These are phyloP conservation scores for Crocuta crocuta DNA, from an alignment of 2,113 vertebrate species.

Conservation along the genomic window DNA sequence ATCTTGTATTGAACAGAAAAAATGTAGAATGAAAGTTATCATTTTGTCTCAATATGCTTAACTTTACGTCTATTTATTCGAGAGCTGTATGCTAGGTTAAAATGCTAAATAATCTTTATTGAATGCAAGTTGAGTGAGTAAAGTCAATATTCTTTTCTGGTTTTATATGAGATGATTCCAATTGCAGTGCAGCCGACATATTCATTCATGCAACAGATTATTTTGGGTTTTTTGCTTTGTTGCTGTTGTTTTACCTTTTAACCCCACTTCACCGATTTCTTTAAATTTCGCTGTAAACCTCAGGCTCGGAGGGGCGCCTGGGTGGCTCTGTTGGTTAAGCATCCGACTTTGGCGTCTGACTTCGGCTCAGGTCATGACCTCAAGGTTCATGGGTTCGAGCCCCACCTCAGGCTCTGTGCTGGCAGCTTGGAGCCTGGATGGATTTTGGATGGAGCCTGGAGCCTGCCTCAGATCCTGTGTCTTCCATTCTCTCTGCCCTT, in stretches of 20 bases:
- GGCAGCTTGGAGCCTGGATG: too few relatives aligned
- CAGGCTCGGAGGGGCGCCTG: not conserved
- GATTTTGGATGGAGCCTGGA: too few relatives aligned
- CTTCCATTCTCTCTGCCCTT: too few relatives aligned
- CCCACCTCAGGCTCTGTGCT: too few relatives aligned
- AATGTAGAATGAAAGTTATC: not conserved
- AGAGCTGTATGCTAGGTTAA: not conserved
- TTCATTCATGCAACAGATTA: not conserved
- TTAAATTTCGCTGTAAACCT: slow-evolving; percentile 2
- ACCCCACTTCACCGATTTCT: not conserved
- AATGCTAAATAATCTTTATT: slow-evolving; percentile 28
- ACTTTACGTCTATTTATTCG: slow-evolving; percentile 4
- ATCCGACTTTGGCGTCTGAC: too few relatives aligned
- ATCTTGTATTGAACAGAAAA: not conserved
- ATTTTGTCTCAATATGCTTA: slow-evolving; percentile 1
- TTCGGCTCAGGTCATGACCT: too few relatives aligned
- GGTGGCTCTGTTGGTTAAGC: too few relatives aligned
- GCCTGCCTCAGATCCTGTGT: too few relatives aligned
- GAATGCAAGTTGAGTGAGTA: not conserved
- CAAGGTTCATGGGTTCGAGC: too few relatives aligned
- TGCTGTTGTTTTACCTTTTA: not conserved
- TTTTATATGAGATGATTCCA: not conserved
- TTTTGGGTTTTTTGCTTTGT: not conserved
- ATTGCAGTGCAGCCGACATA: not conserved
- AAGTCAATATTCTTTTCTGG: not conserved